phyloP scores from a whole-genome alignment of 1,140 invertebrate genomes.

The Leptinotarsa lineolata region DNA sequence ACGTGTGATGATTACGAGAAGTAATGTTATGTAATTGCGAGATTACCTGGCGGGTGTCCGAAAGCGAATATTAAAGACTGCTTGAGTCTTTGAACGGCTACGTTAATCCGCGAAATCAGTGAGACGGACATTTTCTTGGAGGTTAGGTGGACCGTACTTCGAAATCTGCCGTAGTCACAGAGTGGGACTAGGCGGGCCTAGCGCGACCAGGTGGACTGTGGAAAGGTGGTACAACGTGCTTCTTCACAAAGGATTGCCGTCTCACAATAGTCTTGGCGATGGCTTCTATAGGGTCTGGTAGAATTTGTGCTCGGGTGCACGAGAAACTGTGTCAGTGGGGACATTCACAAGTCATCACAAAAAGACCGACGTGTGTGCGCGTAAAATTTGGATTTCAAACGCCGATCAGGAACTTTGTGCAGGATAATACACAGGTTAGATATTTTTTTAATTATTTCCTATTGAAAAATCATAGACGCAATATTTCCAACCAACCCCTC shows the following conservation, averaged over 20 bases:
- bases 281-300: constrained; percentile 77
- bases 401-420: constrained; percentile 42
- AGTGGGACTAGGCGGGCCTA: constrained; percentile 30
- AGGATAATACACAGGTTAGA: constrained; percentile 24
- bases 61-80: constrained; percentile 50
- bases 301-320: constrained; percentile 74
- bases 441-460: neutral
- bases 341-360: constrained; percentile 64
- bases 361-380: constrained; percentile 65
- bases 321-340: constrained; percentile 77
- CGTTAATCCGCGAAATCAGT: constrained; percentile 50
- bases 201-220: constrained; percentile 17
- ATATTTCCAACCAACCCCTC: neutral
- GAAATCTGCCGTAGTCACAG: constrained; percentile 37
- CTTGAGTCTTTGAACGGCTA: constrained; percentile 53
- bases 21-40: constrained; percentile 48
- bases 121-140: constrained; percentile 27
- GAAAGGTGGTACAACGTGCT: constrained; percentile 16
- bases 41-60: constrained; percentile 58
- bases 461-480: no score
- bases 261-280: constrained; percentile 71
- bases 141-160: neutral
- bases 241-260: constrained; percentile 22
- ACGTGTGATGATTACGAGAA: constrained; percentile 21
- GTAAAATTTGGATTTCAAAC: constrained; percentile 63